phyloP scores from a whole-genome alignment of 2,888 invertebrate species.

The Parnassius glacialis region DNA sequence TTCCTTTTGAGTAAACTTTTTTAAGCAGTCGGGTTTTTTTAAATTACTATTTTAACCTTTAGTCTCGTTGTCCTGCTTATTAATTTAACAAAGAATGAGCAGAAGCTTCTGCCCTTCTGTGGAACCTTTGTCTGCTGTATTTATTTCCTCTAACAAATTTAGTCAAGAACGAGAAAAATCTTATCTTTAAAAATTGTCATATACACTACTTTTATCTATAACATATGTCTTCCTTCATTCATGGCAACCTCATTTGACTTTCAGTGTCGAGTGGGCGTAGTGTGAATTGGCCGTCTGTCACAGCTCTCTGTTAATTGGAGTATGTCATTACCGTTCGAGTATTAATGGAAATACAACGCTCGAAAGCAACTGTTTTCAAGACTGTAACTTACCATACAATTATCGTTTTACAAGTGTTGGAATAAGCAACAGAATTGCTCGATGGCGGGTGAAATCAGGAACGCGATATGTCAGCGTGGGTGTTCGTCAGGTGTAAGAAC shows the following conservation, averaged over 20 bases:
- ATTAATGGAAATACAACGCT: constrained; percentile 35
- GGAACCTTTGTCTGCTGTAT: no score
- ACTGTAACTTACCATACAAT: constrained; percentile 2
- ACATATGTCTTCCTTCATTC: constrained; percentile 17
- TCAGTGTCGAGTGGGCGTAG: constrained; percentile 36
- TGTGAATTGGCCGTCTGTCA: constrained; percentile 42
- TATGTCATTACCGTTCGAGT: constrained; percentile 38
- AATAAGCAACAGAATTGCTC: constrained; percentile 3
- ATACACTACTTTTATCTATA: constrained; percentile 3
- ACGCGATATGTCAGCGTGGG: constrained; percentile 10
- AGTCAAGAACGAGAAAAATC: no score
- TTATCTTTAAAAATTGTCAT: no score
- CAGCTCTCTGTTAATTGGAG: constrained; percentile 40
- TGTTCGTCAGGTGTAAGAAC: constrained; percentile 8
- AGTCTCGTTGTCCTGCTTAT: no score
- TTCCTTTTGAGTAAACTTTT: no score
- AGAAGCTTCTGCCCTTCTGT: no score
- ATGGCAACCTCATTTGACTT: constrained; percentile 20
- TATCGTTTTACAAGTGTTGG: neutral
- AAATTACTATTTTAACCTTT: no score
- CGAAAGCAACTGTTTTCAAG: constrained; percentile 4
- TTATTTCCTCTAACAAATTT: no score
- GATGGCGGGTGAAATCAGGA: neutral
- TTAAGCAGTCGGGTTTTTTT: no score
- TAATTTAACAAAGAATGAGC: no score